Evolutionary conservation across 2,113 vertebrate genomes (phyloP).

Genomic region (Penelope pileata): DNA sequence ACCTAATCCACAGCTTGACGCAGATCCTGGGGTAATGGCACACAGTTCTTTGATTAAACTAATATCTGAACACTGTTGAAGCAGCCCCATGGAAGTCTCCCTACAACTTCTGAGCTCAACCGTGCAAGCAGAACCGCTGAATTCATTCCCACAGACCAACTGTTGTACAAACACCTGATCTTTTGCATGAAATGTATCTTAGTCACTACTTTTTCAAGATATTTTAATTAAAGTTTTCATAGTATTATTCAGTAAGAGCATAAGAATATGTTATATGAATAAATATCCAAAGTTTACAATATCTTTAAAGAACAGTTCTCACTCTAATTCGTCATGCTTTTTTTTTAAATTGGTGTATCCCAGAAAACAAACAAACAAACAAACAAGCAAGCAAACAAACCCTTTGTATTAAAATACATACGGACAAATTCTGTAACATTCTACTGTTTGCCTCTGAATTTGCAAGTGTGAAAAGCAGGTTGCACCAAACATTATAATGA

Average conservation of each 20-base stretch:
- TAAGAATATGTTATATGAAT: neutral
- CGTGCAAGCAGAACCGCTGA: neutral
- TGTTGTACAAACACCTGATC: neutral
- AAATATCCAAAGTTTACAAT: neutral
- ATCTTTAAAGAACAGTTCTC: neutral
- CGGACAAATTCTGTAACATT: neutral
- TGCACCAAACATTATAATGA: neutral
- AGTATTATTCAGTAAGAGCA: neutral
- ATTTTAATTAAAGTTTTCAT: neutral
- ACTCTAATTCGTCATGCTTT: neutral
- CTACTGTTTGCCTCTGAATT: neutral
- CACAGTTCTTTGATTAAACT: conserved; percentile 77
- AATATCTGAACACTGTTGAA: conserved; percentile 59
- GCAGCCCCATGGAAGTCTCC: conserved; percentile 32
- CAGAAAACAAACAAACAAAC: neutral
- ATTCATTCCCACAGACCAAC: neutral
- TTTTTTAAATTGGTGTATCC: neutral
- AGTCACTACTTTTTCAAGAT: neutral
- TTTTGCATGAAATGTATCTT: neutral
- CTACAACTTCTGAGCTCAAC: neutral
- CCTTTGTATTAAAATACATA: neutral
- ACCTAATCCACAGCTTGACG: conserved; percentile 80
- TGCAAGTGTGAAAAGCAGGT: neutral
- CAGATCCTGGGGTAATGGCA: conserved; percentile 72
- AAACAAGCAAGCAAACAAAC: neutral